Conservation (phyloP, 2,888 invertebrate genomes). For the Brachyptera risi region DNA sequence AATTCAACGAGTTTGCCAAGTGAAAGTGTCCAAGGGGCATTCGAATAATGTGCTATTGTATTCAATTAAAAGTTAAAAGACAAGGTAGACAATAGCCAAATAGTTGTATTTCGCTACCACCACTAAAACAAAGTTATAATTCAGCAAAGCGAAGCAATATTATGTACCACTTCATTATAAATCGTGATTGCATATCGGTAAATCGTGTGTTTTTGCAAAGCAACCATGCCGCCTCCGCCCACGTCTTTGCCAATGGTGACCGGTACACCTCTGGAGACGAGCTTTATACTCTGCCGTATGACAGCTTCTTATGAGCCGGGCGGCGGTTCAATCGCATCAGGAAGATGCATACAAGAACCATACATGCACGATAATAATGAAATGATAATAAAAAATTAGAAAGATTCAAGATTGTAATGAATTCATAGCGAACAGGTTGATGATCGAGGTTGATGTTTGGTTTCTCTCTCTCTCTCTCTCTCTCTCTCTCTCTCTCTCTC, state of each 20-base stretch:
- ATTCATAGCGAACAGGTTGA: background rate
- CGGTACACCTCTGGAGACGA: background rate
- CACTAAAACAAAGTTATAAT: background rate
- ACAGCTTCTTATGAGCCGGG: background rate
- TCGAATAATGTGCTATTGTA: background rate
- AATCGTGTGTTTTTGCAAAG: background rate
- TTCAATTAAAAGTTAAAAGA: background rate
- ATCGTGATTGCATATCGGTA: background rate
- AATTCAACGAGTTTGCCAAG: background rate
- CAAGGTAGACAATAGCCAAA: background rate
- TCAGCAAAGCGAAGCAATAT: background rate
- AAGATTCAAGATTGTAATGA: background rate
- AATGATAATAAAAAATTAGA: background rate
- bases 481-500: no score
- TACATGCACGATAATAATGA: no score
- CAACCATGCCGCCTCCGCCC: background rate
- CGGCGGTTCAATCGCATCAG: no score
- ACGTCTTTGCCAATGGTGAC: no score
- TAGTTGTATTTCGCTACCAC: background rate
- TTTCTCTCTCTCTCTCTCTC: conserved; percentile 30
- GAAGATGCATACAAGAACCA: no score
- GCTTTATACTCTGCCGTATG: background rate
- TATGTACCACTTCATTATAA: background rate
- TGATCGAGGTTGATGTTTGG: background rate
- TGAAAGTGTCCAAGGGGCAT: background rate